Base-by-base conservation (phyloP, 2,888 invertebrate genomes). In the Heteromurus nitidus region DNA sequence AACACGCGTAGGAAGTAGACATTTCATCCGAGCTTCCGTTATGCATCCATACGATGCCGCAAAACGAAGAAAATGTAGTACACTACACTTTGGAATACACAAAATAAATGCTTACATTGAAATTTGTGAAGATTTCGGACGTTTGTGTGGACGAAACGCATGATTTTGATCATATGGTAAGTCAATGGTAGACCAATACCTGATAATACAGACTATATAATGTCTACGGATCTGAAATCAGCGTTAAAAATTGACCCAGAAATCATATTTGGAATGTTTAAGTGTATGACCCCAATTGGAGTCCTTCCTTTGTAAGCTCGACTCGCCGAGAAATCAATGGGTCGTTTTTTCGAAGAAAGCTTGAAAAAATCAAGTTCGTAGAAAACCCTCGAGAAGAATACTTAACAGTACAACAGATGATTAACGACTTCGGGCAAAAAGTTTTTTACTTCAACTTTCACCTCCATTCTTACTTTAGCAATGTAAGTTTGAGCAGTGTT, bases 351-450 rank as follows among this genome's bases (percentile, higher is more conserved):
- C 50, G 20, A 47, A n/a, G 73, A 73, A 70, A 70, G 9, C n/a
- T 36, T 26, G 9, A 18, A 13, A 20, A 55, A 73, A 64, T 47
- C 74, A 53, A 65, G 65, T 65, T 74, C 42, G 20, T n/a, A 26
- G 36, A 74, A 62, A 42, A 62, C 11, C 9, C 16, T 31, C 31
- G 36, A 62, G 18, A 62, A 30, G 69, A 31, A 36, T 36, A 44
- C 24, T 73, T 42, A 58, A 53, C n/a, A 64, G 44, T 42, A 65
- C 20, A 65, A 36, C 75, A 42, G 67, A 75, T 75, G 75, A 75
- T 75, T 75, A 75, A 75, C 75, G 75, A 75, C 75, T 68, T 67
- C 22, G 30, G 22, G 55, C 24, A 55, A 75, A 64, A 53, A 42
- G 50, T 9, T 31, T 30, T 72, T 72, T 60, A 22, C 47, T 31